Conservation (phyloP, 2,797 vertebrate genomes). For the Clarias pachynema region DNA sequence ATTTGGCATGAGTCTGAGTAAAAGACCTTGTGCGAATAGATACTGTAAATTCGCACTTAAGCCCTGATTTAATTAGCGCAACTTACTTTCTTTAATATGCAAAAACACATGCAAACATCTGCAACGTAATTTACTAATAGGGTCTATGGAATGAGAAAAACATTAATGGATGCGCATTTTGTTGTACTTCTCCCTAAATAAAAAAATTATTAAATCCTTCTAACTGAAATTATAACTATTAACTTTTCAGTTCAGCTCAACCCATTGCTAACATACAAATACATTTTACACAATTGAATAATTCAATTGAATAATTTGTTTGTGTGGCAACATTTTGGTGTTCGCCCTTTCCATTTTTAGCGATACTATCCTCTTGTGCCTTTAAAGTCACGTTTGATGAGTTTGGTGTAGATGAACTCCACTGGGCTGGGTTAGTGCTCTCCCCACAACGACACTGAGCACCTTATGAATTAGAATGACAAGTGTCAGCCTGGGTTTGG, state of each 20-base stretch:
- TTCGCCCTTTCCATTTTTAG: not conserved
- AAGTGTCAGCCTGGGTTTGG: not conserved
- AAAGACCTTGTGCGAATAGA: constrained; percentile 71
- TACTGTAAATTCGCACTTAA: constrained; percentile 58
- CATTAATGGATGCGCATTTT: constrained; percentile 21
- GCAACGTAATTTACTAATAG: not conserved
- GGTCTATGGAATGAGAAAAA: constrained; percentile 25
- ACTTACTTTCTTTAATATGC: not conserved
- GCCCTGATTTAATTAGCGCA: not conserved
- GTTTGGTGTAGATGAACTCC: not conserved
- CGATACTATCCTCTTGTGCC: not conserved
- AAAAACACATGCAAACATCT: not conserved
- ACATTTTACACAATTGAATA: no score
- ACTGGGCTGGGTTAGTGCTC: not conserved
- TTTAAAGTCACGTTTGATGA: not conserved
- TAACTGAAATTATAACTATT: no score
- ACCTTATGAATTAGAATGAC: not conserved
- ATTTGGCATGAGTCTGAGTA: constrained; percentile 15
- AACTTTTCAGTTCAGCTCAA: not conserved
- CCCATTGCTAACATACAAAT: not conserved
- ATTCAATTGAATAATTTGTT: no score
- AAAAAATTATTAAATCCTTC: not conserved
- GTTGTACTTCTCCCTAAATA: not conserved
- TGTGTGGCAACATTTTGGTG: no score
- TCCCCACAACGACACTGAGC: not conserved